Evolutionary conservation across 2,888 invertebrate genomes (phyloP).

Genomic region (Zelleria hepariella): DNA sequence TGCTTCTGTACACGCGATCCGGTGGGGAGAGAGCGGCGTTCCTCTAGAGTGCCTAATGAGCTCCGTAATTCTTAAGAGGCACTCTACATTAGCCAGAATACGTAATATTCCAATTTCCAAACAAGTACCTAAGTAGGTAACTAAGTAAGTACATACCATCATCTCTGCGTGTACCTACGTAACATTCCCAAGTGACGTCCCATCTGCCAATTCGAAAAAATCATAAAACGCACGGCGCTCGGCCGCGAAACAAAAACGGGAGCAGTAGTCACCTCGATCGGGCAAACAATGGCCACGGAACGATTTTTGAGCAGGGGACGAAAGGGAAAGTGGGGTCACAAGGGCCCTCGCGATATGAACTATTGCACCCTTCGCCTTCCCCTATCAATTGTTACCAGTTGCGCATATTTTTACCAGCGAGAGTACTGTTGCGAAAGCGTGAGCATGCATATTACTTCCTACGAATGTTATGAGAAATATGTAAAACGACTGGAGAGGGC

Average conservation of each 20-base stretch:
- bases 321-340: constrained; percentile 51
- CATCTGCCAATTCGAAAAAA: background rate
- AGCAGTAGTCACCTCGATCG: constrained; percentile 51
- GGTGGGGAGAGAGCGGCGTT: background rate
- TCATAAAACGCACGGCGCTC: background rate
- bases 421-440: constrained; percentile 14
- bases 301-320: constrained; percentile 63
- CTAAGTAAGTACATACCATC: background rate
- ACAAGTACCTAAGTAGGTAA: no score
- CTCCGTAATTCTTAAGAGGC: background rate
- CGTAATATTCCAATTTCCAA: no score
- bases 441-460: constrained; percentile 3
- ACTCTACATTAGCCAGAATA: background rate
- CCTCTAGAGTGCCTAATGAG: background rate
- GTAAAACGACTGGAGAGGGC: background rate
- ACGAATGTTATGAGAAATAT: background rate
- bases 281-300: constrained; percentile 45
- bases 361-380: constrained; percentile 43
- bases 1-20: constrained; percentile 18
- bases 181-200: background rate
- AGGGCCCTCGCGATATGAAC: constrained; percentile 48
- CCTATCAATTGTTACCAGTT: constrained; percentile 65
- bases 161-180: background rate
- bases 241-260: constrained; percentile 31
- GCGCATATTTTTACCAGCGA: constrained; percentile 54